Percentiles rank a stretch among this genome's conserved stretches.
phyloP scores from a whole-genome alignment of 2,888 invertebrate species.

The Tuta absoluta region DNA sequence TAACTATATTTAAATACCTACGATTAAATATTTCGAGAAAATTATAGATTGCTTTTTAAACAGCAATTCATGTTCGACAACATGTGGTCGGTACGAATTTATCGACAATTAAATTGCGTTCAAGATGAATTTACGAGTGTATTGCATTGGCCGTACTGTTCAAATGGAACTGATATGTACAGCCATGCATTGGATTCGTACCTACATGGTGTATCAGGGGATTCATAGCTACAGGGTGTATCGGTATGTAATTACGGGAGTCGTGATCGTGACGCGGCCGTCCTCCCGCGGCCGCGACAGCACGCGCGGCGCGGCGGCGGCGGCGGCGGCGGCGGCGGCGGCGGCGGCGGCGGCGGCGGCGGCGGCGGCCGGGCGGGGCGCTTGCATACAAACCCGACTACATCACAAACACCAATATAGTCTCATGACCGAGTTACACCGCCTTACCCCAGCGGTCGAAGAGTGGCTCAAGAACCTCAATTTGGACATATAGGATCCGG shows the following conservation, averaged over 20 bases:
- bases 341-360: background rate
- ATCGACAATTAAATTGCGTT: conserved; percentile 19
- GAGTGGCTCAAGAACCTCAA: too few relatives aligned
- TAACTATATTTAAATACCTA: background rate
- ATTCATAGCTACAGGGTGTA: conserved; percentile 27
- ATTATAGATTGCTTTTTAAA: conserved; percentile 5
- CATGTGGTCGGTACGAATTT: conserved; percentile 16
- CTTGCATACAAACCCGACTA: too few relatives aligned
- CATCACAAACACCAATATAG: too few relatives aligned
- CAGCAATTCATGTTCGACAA: conserved; percentile 14
- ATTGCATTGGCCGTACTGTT: too few relatives aligned
- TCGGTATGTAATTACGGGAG: conserved; percentile 31
- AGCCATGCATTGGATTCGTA: conserved; percentile 3
- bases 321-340: conserved; percentile 25
- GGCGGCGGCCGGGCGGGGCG: conserved; percentile 23
- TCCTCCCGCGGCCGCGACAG: conserved; percentile 44
- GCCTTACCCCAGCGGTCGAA: too few relatives aligned
- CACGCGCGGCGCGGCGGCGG: conserved; percentile 33
- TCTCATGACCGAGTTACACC: too few relatives aligned
- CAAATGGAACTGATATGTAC: background rate
- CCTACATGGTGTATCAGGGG: background rate
- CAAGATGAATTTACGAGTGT: conserved; percentile 15
- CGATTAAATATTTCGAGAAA: background rate
- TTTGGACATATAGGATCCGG: too few relatives aligned
- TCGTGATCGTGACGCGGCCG: conserved; percentile 56